These are phyloP conservation scores for Apocheima hispidaria DNA, from an alignment of 2,888 invertebrate genomes.

Conservation along the genomic window DNA sequence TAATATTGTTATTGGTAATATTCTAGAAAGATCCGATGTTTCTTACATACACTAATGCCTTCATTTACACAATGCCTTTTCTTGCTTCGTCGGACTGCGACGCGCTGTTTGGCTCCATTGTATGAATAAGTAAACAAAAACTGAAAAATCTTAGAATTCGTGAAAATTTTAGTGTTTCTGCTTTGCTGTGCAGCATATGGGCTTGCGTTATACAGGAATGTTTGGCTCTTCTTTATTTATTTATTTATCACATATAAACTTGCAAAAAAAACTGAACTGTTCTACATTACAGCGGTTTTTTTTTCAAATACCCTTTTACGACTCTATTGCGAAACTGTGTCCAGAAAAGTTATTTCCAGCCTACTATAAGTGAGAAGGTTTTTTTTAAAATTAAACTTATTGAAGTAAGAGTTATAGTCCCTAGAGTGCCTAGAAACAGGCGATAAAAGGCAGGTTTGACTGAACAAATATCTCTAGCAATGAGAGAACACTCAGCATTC, in stretches of 20 bases:
- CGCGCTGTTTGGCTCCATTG: slow-evolving; percentile 4
- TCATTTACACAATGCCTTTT: not conserved
- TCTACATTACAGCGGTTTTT: slow-evolving; percentile 11
- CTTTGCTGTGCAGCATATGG: not conserved
- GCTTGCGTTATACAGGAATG: no score
- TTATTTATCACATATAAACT: not conserved
- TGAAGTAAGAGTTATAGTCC: not conserved
- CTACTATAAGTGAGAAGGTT: no score
- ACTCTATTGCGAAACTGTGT: slow-evolving; percentile 3
- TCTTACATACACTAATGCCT: slow-evolving; percentile 1
- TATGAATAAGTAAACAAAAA: not conserved
- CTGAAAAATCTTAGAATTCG: not conserved
- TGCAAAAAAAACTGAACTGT: slow-evolving; percentile 9
- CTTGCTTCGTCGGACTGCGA: not conserved
- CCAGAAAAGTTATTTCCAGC: not conserved
- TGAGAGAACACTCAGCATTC: slow-evolving; percentile 7
- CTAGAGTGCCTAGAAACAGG: not conserved
- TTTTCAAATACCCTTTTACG: slow-evolving; percentile 11
- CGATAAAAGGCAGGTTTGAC: not conserved
- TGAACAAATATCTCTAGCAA: slow-evolving; percentile 9
- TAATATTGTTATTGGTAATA: slow-evolving; percentile 1
- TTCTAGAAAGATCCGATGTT: not conserved
- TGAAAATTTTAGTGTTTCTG: not conserved
- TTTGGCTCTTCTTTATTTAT: not conserved
- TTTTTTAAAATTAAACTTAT: no score